Evolutionary conservation across 2,888 invertebrate species (phyloP), one percentile per base, ranked within the genome.

Genomic region (Ligdia adustata): DNA sequence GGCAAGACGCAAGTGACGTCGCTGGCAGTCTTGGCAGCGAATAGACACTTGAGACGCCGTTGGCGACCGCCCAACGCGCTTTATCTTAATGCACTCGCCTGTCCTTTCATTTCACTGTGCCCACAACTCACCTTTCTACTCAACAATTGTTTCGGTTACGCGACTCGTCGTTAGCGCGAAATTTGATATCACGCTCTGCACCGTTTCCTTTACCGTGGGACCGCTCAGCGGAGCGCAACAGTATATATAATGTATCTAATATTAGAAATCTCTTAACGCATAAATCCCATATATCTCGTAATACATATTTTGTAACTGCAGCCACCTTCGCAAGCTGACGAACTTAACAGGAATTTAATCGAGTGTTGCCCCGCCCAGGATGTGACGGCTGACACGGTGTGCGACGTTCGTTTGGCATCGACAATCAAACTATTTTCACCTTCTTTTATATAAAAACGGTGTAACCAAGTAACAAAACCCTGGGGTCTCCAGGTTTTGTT

Each of bases 1-100:
- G 53, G 54, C 48, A 44, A 54, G 54, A 49, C 33, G 54, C n/a
- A n/a, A 46, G 54, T 54, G 54, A 54, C 55, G 61, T 61, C 69
- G 64, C 28, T 33, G 64, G 51, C 64, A 61, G 72, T 71, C 72
- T 83, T 85, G 82, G 85, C 86, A 79, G 60, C 62, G 62, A 65
- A 64, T 63, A 79, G 80, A 76, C 79, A 86, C 87, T 88, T 74
- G 82, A 87, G 85, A 83, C 79, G 79, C 79, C 79, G 79, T 79
- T 88, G 89, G 86, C 87, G 62, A 57, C 58, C 69, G 72, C 83
- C 88, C 87, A 88, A 85, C 66, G 60, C 79, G 79, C 78, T 85
- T 82, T 82, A 82, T 86, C 85, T 87, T 84, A 87, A 84, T 87
- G 81, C 78, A 82, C 82, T 82, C 75, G 75, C 72, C 75, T 77